Conservation (phyloP, 1,140 invertebrate species). For the Pogonomyrmex californicus region DNA sequence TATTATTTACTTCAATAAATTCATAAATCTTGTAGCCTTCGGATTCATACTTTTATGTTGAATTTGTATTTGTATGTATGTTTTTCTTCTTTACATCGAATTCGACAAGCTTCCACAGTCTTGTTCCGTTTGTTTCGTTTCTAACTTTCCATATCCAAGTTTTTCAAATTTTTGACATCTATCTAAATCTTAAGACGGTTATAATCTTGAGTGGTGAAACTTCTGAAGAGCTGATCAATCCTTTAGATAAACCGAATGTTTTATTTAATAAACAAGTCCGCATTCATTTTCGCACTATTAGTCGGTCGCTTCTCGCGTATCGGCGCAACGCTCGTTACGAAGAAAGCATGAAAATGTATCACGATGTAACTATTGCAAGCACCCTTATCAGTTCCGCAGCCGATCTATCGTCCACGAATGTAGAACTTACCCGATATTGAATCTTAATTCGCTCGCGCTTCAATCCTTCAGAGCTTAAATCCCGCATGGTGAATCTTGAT, state of each 20-base stretch:
- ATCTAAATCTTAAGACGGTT: neutral
- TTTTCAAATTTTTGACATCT: neutral
- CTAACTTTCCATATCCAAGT: neutral
- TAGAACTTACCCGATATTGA: constrained; percentile 49
- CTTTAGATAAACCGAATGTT: neutral
- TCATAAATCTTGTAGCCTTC: neutral
- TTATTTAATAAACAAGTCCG: constrained; percentile 30
- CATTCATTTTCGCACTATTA: constrained; percentile 25
- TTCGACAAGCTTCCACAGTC: neutral
- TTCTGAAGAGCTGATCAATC: neutral
- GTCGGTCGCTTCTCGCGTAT: neutral
- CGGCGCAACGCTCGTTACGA: neutral
- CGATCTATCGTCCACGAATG: constrained; percentile 28
- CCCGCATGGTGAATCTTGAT: neutral
- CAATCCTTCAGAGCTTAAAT: neutral
- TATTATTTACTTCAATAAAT: neutral
- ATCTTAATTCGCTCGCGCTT: constrained; percentile 61
- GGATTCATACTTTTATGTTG: neutral
- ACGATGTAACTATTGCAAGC: constrained; percentile 11
- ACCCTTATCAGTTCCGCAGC: constrained; percentile 63
- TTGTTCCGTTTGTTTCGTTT: neutral
- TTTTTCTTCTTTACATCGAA: neutral
- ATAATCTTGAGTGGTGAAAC: neutral
- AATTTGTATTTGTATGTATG: neutral
- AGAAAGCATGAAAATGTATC: constrained; percentile 17